Percentiles rank a stretch among this genome's conserved stretches.
Conservation (phyloP, 2,888 invertebrate genomes). For the Acrobasis consociella region DNA sequence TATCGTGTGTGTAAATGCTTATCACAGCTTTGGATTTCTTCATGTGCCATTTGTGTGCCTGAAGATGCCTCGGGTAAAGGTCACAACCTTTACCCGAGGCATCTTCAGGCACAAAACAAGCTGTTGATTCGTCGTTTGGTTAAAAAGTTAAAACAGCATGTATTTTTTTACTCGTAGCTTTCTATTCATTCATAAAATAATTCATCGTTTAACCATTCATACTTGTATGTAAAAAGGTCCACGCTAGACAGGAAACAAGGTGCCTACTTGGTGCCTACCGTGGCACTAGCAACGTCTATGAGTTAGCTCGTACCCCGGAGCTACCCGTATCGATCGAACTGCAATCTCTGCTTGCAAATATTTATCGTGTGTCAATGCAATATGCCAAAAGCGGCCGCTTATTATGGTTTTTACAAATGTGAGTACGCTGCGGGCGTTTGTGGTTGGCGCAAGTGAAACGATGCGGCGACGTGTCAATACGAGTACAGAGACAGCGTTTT, state of each 20-base stretch:
- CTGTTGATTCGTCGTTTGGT: too few species aligned
- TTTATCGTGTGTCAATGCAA: conserved; percentile 81
- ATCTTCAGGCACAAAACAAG: too few species aligned
- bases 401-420: conserved; percentile 80
- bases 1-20: too few species aligned
- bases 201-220: not conserved
- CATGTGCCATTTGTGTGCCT: too few species aligned
- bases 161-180: not conserved
- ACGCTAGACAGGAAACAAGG: conserved; percentile 42
- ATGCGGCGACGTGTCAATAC: conserved; percentile 7
- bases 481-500: too few species aligned
- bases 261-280: conserved; percentile 48
- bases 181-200: not conserved
- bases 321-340: conserved; percentile 45
- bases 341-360: conserved; percentile 70
- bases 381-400: conserved; percentile 78
- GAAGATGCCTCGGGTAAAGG: too few species aligned
- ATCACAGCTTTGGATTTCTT: too few species aligned
- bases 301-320: conserved; percentile 37
- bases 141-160: too few species aligned
- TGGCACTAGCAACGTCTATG: conserved; percentile 32
- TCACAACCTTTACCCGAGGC: too few species aligned
- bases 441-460: conserved; percentile 37
- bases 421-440: conserved; percentile 61
- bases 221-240: conserved; percentile 7